phyloP scores from a whole-genome alignment of 2,797 vertebrate species.

The Micropoecilia bifurca region DNA sequence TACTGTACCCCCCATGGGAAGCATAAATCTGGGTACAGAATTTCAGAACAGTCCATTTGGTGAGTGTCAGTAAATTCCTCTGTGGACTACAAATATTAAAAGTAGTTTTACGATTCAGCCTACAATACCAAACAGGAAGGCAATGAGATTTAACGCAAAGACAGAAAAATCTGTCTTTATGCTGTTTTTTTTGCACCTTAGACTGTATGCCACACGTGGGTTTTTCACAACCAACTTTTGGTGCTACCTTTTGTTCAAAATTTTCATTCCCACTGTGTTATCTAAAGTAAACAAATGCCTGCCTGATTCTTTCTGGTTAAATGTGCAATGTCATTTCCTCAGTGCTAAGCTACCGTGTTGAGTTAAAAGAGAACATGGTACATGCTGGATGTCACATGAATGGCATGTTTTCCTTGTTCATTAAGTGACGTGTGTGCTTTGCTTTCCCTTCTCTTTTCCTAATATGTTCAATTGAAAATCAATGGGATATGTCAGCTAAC shows the following conservation, averaged over 20 bases:
- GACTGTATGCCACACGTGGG: background rate
- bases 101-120: background rate
- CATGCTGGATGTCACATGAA: background rate
- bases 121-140: background rate
- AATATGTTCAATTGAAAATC: background rate
- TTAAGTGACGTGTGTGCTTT: background rate
- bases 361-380: background rate
- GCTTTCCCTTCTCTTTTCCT: background rate
- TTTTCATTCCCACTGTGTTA: background rate
- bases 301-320: background rate
- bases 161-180: background rate
- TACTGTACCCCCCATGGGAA: background rate
- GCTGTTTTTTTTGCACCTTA: background rate
- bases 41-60: background rate
- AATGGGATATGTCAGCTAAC: background rate
- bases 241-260: background rate
- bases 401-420: background rate
- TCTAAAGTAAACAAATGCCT: background rate
- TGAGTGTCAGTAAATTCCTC: background rate
- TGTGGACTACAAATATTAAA: background rate
- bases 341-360: background rate
- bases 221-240: background rate
- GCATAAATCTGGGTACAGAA: background rate
- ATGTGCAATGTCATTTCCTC: background rate
- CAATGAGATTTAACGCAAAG: background rate